These are phyloP conservation scores for Keiferia lycopersicella DNA, from an alignment of 2,888 invertebrate genomes.

Conservation along the genomic window DNA sequence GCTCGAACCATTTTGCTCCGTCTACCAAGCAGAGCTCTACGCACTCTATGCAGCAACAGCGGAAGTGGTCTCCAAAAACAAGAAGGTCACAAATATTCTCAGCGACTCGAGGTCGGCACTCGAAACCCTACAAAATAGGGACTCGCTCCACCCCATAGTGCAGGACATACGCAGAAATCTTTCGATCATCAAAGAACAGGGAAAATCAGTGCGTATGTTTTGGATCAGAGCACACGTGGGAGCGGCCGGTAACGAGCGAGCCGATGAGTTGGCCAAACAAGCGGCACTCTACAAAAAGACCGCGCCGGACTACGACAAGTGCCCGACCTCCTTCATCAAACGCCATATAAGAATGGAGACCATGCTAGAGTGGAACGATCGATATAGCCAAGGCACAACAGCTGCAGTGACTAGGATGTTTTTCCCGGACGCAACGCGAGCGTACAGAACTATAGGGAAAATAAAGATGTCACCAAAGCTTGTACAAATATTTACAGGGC, in stretches of 20 bases:
- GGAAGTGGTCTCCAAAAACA: no score
- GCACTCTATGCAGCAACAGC: background rate
- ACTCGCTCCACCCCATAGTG: no score
- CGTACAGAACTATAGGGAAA: background rate
- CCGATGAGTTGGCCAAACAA: background rate
- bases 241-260: background rate
- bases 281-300: background rate
- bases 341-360: background rate
- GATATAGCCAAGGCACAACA: no score
- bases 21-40: conserved; percentile 10
- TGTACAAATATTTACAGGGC: background rate
- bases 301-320: background rate
- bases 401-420: background rate
- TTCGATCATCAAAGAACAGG: no score
- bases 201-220: background rate
- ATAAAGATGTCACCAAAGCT: background rate
- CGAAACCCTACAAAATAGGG: no score
- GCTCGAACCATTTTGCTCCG: background rate
- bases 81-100: no score
- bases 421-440: background rate
- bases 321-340: background rate
- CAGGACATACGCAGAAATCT: no score
- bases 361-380: background rate
- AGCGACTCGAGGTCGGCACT: no score
- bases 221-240: background rate